Percentiles rank a stretch among this genome's conserved stretches.
Conservation (phyloP, 2,797 vertebrate genomes). For the Discoglossus pictus region DNA sequence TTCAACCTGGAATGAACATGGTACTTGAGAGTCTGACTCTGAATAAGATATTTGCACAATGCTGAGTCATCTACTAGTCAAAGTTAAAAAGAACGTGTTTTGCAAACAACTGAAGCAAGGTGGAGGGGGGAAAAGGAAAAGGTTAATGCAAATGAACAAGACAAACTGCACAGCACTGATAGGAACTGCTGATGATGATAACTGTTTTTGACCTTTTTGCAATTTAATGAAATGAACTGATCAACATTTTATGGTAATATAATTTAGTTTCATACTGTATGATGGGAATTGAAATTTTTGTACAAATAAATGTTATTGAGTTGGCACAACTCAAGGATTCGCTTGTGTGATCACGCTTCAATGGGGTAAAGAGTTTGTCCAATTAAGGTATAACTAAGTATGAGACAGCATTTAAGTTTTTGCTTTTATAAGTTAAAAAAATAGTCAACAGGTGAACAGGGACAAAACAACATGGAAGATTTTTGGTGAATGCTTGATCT, state of each 20-base stretch:
- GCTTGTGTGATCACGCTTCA: background rate
- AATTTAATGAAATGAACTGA: constrained; percentile 18
- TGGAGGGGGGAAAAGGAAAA: constrained; percentile 4
- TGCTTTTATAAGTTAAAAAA: no score
- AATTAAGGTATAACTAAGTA: no score
- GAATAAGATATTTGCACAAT: constrained; percentile 41
- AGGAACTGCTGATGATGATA: constrained; percentile 27
- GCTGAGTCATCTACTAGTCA: constrained; percentile 33
- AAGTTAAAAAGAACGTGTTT: constrained; percentile 25
- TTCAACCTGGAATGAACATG: constrained; percentile 41
- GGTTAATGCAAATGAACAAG: constrained; percentile 36
- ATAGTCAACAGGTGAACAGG: no score
- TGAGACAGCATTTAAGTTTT: no score
- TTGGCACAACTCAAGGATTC: constrained; percentile 4
- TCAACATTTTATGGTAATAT: constrained; percentile 16
- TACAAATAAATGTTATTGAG: constrained; percentile 21
- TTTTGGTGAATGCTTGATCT: no score
- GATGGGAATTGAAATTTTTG: constrained; percentile 20
- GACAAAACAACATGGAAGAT: no score
- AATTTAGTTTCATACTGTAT: constrained; percentile 18
- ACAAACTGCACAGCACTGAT: constrained; percentile 26
- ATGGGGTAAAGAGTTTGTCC: no score
- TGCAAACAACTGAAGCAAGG: constrained; percentile 30
- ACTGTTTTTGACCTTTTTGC: constrained; percentile 30
- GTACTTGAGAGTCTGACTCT: constrained; percentile 30